A percentile compares a stretch with the other conserved stretches of the same genome.
phyloP scores from a whole-genome alignment of 1,140 invertebrate species.

The Drosophila rufa region DNA sequence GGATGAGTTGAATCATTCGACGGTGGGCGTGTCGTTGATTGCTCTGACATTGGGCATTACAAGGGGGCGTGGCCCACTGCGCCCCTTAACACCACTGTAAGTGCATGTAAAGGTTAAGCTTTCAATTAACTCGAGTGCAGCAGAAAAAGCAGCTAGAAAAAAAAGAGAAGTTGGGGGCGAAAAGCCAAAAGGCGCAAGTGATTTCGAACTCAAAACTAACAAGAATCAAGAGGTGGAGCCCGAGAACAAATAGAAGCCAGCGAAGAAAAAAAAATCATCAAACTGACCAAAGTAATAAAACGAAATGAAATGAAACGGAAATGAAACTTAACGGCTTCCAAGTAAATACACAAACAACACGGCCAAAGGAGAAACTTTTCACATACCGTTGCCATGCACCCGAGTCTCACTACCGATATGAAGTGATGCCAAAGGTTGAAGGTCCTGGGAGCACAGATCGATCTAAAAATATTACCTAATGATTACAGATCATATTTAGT shows the following conservation, averaged over 20 bases:
- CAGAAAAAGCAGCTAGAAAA: neutral
- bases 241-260: constrained; percentile 1
- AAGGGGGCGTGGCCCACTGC: constrained; percentile 27
- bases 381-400: constrained; percentile 59
- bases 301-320: constrained; percentile 81
- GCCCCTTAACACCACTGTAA: constrained; percentile 19
- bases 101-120: constrained; percentile 69
- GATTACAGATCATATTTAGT: no score
- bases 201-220: constrained; percentile 54
- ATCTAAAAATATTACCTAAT: neutral
- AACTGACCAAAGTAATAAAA: constrained; percentile 81
- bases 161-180: neutral
- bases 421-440: constrained; percentile 14
- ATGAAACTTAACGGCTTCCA: constrained; percentile 79
- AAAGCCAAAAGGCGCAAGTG: constrained; percentile 28
- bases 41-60: constrained; percentile 56
- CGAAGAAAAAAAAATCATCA: constrained; percentile 27
- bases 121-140: constrained; percentile 74
- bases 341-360: constrained; percentile 75
- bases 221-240: constrained; percentile 30
- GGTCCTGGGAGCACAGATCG: neutral
- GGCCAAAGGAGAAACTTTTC: constrained; percentile 69
- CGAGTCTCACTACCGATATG: constrained; percentile 23
- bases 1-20: constrained; percentile 56
- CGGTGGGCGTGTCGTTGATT: constrained; percentile 50